Evolutionary conservation across 2,888 invertebrate species (phyloP), one percentile per base, ranked within the genome.

Genomic region (Himalopsyche japonica): DNA sequence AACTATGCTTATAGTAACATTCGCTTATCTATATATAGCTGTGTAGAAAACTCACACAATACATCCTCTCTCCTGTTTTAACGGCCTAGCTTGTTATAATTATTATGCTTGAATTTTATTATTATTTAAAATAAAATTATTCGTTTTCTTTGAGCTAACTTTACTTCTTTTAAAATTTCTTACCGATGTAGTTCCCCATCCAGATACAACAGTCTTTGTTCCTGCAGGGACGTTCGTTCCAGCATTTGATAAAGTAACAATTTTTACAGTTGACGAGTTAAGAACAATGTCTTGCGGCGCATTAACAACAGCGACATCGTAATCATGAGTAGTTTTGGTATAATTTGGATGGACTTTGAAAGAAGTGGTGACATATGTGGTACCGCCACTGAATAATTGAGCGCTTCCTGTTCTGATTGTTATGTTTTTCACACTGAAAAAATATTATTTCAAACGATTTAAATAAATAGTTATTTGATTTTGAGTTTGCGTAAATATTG

Each of bases 131-230:
- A n/a, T n/a, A n/a, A n/a, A n/a, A n/a, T n/a, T n/a, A n/a, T n/a
- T n/a, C n/a, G n/a, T n/a, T n/a, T n/a, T n/a, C n/a, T n/a, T n/a
- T n/a, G n/a, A n/a, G n/a, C n/a, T n/a, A n/a, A n/a, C n/a, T n/a
- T n/a, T n/a, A n/a, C n/a, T n/a, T n/a, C n/a, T n/a, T n/a, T n/a
- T n/a, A n/a, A n/a, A n/a, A n/a, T n/a, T n/a, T 70, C 27, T 90
- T 88, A 91, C 91, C 20, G 88, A 87, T 27, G 90, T 91, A 20
- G 89, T 88, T n/a, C 92, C 92, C 91, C 91, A 92, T 15, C 92
- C 92, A 8, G 90, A 89, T 0, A 92, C 88, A 12, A 88, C 85
- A 0, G 91, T 86, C 7, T 88, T 82, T 0, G 89, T 88, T 0
- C 89, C 90, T 1, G 88, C 87, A 1, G 88, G 86, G 0, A 91